Evolutionary conservation across 2,888 invertebrate species (phyloP).

Genomic region (Orgyia antiqua): DNA sequence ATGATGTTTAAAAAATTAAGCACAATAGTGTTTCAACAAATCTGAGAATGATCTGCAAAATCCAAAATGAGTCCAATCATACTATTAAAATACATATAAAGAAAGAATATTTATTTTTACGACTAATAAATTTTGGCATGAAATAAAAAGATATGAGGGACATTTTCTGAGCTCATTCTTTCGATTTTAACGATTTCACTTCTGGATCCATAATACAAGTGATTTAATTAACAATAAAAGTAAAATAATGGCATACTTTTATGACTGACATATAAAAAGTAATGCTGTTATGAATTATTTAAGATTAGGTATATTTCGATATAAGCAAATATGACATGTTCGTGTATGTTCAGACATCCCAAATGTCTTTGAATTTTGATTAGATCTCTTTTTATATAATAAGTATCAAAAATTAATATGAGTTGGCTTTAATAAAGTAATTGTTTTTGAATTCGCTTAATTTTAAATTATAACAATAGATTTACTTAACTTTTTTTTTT

Average conservation of each 20-base stretch:
- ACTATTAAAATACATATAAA: conserved; percentile 48
- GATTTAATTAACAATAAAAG: conserved; percentile 56
- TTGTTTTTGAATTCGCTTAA: too few relatives aligned
- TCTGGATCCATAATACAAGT: conserved; percentile 41
- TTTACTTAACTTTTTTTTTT: too few relatives aligned
- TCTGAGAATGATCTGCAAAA: too few relatives aligned
- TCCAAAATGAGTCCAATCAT: conserved; percentile 53
- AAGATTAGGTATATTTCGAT: too few relatives aligned
- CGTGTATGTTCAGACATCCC: too few relatives aligned
- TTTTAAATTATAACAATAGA: too few relatives aligned
- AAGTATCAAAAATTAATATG: too few relatives aligned
- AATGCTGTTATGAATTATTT: conserved; percentile 18
- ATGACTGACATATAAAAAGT: conserved; percentile 25
- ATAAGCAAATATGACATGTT: too few relatives aligned
- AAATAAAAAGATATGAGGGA: conserved; percentile 53
- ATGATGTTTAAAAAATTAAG: conserved; percentile 33
- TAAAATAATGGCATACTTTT: conserved; percentile 32
- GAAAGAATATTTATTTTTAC: conserved; percentile 47
- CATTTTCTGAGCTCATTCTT: conserved; percentile 53
- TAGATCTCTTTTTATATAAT: too few relatives aligned
- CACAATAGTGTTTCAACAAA: too few relatives aligned
- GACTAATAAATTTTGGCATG: conserved; percentile 60
- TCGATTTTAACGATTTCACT: conserved; percentile 50
- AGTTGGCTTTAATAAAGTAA: too few relatives aligned
- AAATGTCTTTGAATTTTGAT: too few relatives aligned